Evolutionary conservation across 2,888 invertebrate genomes (phyloP).

Genomic region (Harpalus rufipes): DNA sequence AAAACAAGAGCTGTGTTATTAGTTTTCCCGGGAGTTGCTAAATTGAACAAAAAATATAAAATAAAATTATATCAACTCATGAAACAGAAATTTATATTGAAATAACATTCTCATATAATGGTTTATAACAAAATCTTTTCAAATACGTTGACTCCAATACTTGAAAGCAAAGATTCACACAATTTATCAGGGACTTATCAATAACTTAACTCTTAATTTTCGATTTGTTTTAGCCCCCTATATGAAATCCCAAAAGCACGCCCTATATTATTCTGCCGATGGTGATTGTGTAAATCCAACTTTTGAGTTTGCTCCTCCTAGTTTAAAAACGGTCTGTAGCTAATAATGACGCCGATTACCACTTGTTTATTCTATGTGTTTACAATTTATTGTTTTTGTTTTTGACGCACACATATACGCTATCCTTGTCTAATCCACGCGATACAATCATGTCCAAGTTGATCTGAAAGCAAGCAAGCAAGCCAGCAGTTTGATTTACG

Average conservation of each 20-base stretch:
- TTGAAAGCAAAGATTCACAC: too few relatives aligned
- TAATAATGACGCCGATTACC: constrained; percentile 8
- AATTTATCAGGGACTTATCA: too few relatives aligned
- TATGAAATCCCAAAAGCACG: too few relatives aligned
- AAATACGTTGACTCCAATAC: too few relatives aligned
- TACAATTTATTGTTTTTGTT: constrained; percentile 2
- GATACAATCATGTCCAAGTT: constrained; percentile 24
- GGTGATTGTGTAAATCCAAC: too few relatives aligned
- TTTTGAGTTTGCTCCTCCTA: too few relatives aligned
- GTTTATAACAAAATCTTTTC: too few relatives aligned
- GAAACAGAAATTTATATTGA: too few relatives aligned
- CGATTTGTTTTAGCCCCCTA: too few relatives aligned
- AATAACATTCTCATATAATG: too few relatives aligned
- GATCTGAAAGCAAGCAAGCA: constrained; percentile 36
- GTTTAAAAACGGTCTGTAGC: neutral
- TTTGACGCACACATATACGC: neutral
- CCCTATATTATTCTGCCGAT: too few relatives aligned
- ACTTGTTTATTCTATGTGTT: constrained; percentile 19
- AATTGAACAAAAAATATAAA: neutral
- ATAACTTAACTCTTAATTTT: too few relatives aligned
- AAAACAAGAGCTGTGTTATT: neutral
- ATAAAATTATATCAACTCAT: neutral
- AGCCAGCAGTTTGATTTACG: constrained; percentile 30
- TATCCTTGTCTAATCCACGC: constrained; percentile 17
- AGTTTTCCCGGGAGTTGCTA: neutral